These are phyloP conservation scores for Oscheius sp. DNA, from an alignment of 2,888 invertebrate species.

Conservation along the genomic window DNA sequence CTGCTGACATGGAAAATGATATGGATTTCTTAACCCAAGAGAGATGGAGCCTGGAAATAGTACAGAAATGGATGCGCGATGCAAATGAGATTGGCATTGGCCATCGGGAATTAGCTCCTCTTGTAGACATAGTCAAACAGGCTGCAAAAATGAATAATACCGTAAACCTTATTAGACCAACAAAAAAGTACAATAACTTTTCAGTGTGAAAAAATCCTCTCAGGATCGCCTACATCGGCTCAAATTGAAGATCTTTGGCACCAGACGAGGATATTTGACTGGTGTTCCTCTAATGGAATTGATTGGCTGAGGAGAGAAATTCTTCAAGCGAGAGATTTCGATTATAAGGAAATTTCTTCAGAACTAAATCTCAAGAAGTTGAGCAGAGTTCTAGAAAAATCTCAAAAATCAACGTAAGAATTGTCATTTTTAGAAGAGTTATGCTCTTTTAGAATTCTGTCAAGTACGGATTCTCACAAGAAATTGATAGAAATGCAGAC, in stretches of 20 bases:
- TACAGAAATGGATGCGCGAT: slow-evolving; percentile 16
- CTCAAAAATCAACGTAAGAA: slow-evolving; percentile 17
- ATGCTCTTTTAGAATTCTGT: slow-evolving; percentile 26
- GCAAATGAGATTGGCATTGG: neutral
- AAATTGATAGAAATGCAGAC: neutral
- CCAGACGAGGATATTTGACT: slow-evolving; percentile 6
- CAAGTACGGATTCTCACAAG: neutral
- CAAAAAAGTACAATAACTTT: neutral
- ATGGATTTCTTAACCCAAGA: neutral
- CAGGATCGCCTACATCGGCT: neutral
- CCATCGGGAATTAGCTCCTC: neutral
- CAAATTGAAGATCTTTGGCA: slow-evolving; percentile 9
- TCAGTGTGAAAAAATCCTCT: neutral
- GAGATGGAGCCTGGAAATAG: neutral
- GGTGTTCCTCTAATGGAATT: slow-evolving; percentile 19
- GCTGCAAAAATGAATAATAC: neutral
- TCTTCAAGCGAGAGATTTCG: slow-evolving; percentile 2
- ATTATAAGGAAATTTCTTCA: neutral
- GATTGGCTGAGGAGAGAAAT: slow-evolving; percentile 7
- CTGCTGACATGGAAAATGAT: slow-evolving; percentile 28
- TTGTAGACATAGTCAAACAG: neutral
- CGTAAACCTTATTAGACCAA: neutral
- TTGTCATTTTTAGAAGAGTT: neutral
- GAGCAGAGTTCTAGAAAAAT: slow-evolving; percentile 2
- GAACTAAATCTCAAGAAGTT: slow-evolving; percentile 36